Percentiles rank a stretch among this genome's conserved stretches.
Evolutionary conservation across 2,888 invertebrate species (phyloP).

Genomic region (Sinopyrophorus schimmeli): DNA sequence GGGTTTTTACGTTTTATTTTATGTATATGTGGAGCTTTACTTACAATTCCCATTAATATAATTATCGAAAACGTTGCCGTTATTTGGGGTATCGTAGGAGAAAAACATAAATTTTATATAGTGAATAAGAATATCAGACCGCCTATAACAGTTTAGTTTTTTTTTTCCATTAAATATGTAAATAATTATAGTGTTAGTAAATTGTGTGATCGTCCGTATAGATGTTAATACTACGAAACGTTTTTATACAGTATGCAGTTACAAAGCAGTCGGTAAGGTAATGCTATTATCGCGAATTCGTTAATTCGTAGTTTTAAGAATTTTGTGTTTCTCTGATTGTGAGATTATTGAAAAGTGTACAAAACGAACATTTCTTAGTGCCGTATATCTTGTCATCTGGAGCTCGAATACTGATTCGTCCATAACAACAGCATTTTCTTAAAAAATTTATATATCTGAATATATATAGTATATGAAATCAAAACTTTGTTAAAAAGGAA

Average conservation of each 20-base stretch:
- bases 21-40: conserved; percentile 82
- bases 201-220: conserved; percentile 19
- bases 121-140: conserved; percentile 88
- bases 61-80: conserved; percentile 94
- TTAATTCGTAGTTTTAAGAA: no score
- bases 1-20: conserved; percentile 77
- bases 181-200: conserved; percentile 13
- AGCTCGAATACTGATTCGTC: no score
- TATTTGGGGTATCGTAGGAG: conserved; percentile 90
- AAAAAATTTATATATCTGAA: no score
- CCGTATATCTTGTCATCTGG: no score
- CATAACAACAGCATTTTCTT: no score
- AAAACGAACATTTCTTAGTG: no score
- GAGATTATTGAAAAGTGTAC: no score
- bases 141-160: conserved; percentile 63
- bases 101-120: conserved; percentile 96
- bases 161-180: conserved; percentile 11
- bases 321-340: no score
- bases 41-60: conserved; percentile 91
- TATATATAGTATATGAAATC: no score
- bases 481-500: no score
- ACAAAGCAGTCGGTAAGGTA: no score
- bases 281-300: no score
- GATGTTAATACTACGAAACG: conserved; percentile 9
- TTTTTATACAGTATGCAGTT: conserved; percentile 7